Percentiles rank a stretch among this genome's conserved stretches.
phyloP scores from a whole-genome alignment of 2,797 vertebrate genomes.

The Triplophysa bombifrons region DNA sequence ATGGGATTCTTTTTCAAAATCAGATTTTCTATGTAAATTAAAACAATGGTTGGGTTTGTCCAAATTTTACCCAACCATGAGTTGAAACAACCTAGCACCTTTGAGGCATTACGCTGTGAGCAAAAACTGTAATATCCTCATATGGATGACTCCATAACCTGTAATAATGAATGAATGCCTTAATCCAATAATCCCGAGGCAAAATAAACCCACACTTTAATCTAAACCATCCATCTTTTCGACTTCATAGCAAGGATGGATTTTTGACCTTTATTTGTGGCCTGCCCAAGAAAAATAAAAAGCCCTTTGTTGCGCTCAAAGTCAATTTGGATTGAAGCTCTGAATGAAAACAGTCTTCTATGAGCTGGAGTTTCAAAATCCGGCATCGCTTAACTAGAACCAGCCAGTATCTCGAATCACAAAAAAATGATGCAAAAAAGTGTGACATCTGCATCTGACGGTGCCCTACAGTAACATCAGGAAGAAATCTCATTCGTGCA shows the following conservation, averaged over 20 bases:
- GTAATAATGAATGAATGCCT: conserved; percentile 15
- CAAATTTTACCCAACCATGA: no score
- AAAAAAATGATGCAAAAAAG: background rate
- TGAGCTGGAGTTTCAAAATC: conserved; percentile 16
- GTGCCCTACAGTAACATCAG: conserved; percentile 37
- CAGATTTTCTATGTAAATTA: no score
- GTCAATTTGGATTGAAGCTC: background rate
- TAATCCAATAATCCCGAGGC: background rate
- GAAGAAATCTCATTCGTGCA: background rate
- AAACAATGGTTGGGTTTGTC: no score
- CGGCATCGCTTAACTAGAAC: background rate
- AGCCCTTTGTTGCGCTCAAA: conserved; percentile 20
- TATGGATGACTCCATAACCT: background rate
- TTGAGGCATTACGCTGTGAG: no score
- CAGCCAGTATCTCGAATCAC: background rate
- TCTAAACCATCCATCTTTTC: conserved; percentile 30
- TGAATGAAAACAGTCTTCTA: conserved; percentile 3
- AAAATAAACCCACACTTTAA: conserved; percentile 26
- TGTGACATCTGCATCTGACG: conserved; percentile 23
- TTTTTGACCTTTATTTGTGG: background rate
- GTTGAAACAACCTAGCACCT: no score
- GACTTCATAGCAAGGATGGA: conserved; percentile 21
- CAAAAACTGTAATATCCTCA: conserved; percentile 1
- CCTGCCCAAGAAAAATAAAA: conserved; percentile 17
- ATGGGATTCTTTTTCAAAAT: no score